Evolutionary conservation across 2,113 vertebrate species (phyloP).

Genomic region (Chauna torquata): DNA sequence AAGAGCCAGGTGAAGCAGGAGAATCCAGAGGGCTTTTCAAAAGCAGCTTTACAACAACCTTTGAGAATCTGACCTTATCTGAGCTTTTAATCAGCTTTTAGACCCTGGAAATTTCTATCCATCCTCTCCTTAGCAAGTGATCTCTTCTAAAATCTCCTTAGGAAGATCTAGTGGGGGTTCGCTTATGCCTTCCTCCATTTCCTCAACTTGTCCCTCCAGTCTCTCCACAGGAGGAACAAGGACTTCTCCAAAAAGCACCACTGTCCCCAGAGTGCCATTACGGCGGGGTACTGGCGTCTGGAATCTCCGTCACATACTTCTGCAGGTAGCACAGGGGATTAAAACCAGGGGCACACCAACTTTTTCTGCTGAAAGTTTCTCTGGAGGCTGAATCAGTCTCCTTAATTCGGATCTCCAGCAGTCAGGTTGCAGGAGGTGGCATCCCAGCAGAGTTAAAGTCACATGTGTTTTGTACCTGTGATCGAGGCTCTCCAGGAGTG

Average conservation of each 20-base stretch:
- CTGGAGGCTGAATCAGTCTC: not conserved
- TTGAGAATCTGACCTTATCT: slow-evolving; percentile 42
- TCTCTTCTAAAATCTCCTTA: slow-evolving; percentile 48
- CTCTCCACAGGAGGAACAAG: not conserved
- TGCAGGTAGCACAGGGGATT: not conserved
- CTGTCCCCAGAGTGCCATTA: not conserved
- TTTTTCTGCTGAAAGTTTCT: not conserved
- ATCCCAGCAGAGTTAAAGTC: not conserved
- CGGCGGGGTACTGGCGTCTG: not conserved
- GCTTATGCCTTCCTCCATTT: not conserved
- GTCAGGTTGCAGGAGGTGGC: not conserved
- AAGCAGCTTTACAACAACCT: slow-evolving; percentile 2
- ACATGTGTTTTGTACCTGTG: rapidly evolving
- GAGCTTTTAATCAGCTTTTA: slow-evolving; percentile 54
- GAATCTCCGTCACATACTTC: not conserved
- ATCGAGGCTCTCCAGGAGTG: not conserved
- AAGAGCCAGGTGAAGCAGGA: not conserved
- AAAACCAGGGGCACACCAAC: not conserved
- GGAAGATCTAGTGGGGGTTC: not conserved
- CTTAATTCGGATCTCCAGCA: not conserved
- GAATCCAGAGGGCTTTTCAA: slow-evolving; percentile 16
- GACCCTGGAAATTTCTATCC: slow-evolving; percentile 9
- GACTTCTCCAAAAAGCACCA: not conserved
- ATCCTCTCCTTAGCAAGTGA: slow-evolving; percentile 30
- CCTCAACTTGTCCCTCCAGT: not conserved